Evolutionary conservation across 2,113 vertebrate species (phyloP).

Genomic region (Dendrocopos noguchii): DNA sequence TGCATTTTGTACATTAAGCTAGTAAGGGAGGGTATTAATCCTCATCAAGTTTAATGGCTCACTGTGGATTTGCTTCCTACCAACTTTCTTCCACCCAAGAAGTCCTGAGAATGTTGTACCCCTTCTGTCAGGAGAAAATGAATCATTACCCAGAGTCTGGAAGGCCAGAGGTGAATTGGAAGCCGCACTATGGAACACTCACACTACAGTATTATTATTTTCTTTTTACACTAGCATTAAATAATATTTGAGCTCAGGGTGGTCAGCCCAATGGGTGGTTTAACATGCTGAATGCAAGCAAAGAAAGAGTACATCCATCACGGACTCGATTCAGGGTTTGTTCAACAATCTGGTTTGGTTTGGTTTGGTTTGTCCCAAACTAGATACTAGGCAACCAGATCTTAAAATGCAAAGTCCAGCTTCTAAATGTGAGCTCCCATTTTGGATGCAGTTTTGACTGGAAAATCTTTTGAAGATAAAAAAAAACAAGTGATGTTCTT

Average conservation of each 20-base stretch:
- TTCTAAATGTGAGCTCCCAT: background rate
- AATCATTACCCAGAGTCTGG: slow-evolving; percentile 74
- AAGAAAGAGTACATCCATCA: slow-evolving; percentile 49
- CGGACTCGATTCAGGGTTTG: background rate
- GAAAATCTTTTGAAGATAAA: slow-evolving; percentile 9
- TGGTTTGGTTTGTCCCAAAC: background rate
- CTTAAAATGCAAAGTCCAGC: background rate
- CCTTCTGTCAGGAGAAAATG: slow-evolving; percentile 76
- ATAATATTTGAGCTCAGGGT: slow-evolving; percentile 59
- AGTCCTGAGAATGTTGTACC: slow-evolving; percentile 65
- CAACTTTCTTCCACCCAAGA: slow-evolving; percentile 80
- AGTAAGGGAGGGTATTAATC: slow-evolving; percentile 78
- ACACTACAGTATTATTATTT: slow-evolving; percentile 69
- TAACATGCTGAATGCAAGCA: slow-evolving; percentile 34
- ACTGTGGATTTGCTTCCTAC: slow-evolving; percentile 73
- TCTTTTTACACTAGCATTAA: slow-evolving; percentile 70
- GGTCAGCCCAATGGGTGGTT: slow-evolving; percentile 55
- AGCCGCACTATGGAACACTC: slow-evolving; percentile 67
- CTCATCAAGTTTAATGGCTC: slow-evolving; percentile 81
- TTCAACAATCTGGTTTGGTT: background rate
- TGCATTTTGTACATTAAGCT: slow-evolving; percentile 74
- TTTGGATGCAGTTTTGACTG: background rate
- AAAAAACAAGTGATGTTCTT: background rate
- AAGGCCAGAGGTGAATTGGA: slow-evolving; percentile 72
- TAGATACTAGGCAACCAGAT: background rate